Percentiles rank a stretch among this genome's conserved stretches.
Evolutionary conservation across 2,113 vertebrate genomes (phyloP).

Genomic region (Gobius niger): DNA sequence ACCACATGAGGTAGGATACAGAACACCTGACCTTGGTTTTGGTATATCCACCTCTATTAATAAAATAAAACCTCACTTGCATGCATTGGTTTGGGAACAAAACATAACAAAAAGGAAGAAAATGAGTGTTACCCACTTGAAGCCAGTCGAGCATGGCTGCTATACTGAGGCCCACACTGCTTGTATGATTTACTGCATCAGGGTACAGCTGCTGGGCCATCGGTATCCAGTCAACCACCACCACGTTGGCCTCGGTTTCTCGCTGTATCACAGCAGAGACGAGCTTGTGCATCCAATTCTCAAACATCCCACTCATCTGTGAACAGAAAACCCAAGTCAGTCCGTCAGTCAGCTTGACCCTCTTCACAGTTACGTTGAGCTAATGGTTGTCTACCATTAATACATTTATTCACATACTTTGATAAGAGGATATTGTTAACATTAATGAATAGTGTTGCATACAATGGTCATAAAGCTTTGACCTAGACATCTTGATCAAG

Average conservation of each 20-base stretch:
- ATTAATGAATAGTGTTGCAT: neutral
- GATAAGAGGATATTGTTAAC: neutral
- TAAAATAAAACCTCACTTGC: neutral
- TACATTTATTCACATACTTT: conserved; percentile 25
- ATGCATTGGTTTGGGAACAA: neutral
- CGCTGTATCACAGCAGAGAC: conserved; percentile 82
- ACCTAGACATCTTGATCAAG: neutral
- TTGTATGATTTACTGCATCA: conserved; percentile 85
- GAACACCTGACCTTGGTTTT: neutral
- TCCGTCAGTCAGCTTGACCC: conserved; percentile 14
- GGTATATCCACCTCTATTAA: neutral
- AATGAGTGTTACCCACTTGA: conserved; percentile 68
- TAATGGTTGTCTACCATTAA: conserved; percentile 9
- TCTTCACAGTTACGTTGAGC: neutral
- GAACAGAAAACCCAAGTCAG: neutral
- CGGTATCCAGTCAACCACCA: conserved; percentile 89
- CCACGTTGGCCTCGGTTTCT: conserved; percentile 85
- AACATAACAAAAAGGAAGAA: neutral
- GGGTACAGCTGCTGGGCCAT: conserved; percentile 90
- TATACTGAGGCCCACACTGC: conserved; percentile 78
- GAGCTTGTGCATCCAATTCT: conserved; percentile 87
- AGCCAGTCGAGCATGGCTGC: conserved; percentile 88
- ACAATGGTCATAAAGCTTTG: neutral
- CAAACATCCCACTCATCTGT: conserved; percentile 89
- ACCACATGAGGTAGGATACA: neutral